Percentiles rank a stretch among this genome's conserved stretches.
Evolutionary conservation across 2,797 vertebrate species (phyloP).

Genomic region (Limnodromus scolopaceus): DNA sequence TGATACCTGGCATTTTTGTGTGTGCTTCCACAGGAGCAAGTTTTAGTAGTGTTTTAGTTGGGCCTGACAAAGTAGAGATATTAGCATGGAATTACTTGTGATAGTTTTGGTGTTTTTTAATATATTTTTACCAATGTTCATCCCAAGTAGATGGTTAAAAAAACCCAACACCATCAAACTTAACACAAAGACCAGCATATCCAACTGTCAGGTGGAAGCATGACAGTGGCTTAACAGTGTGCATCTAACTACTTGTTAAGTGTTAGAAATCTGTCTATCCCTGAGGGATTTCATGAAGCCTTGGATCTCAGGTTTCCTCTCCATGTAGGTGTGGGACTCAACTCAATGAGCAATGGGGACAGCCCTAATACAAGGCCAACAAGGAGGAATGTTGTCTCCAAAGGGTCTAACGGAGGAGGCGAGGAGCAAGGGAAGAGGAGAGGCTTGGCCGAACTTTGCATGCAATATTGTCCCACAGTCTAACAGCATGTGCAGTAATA

Average conservation of each 20-base stretch:
- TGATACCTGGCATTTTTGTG: background rate
- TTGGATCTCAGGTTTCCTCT: background rate
- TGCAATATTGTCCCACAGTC: background rate
- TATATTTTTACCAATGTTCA: background rate
- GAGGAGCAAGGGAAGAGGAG: background rate
- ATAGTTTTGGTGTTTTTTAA: background rate
- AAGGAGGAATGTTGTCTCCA: background rate
- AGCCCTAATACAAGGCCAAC: background rate
- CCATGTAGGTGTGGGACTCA: background rate
- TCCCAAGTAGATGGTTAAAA: background rate
- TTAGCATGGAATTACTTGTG: background rate
- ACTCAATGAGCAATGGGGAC: background rate
- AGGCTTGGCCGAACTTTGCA: background rate
- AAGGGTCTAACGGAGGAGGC: fast-evolving
- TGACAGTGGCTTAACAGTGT: background rate
- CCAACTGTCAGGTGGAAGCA: background rate
- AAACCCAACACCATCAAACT: background rate
- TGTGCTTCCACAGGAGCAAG: background rate
- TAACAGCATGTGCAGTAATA: background rate
- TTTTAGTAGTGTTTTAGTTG: background rate
- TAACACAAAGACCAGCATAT: background rate
- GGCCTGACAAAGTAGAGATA: background rate
- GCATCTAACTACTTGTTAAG: background rate
- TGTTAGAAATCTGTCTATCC: background rate
- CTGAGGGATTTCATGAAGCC: background rate